Evolutionary conservation across 2,797 vertebrate genomes (phyloP).

Genomic region (Myotis daubentonii): DNA sequence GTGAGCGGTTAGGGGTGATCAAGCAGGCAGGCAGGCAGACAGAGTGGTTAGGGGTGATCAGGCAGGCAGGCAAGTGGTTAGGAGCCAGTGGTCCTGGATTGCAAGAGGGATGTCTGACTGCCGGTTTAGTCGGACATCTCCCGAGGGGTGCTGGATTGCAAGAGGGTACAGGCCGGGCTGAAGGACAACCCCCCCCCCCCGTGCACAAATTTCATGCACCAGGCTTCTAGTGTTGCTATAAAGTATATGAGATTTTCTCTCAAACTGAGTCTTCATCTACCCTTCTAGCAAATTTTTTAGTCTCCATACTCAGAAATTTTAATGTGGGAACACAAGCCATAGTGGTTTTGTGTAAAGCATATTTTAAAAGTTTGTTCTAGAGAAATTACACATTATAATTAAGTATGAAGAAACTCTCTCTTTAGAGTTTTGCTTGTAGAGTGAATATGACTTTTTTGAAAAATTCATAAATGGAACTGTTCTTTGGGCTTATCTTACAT

Average conservation of each 20-base stretch:
- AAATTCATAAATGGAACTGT: slow-evolving; percentile 58
- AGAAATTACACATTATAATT: slow-evolving; percentile 51
- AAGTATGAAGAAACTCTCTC: slow-evolving; percentile 1
- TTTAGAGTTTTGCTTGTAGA: slow-evolving; percentile 62
- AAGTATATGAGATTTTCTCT: slow-evolving; percentile 23
- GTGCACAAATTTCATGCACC: too few relatives aligned
- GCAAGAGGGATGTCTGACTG: too few relatives aligned
- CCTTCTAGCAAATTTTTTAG: slow-evolving; percentile 14
- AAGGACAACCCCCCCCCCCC: too few relatives aligned
- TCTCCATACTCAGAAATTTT: slow-evolving; percentile 40
- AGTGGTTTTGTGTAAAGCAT: slow-evolving; percentile 18
- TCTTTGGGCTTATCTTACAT: slow-evolving; percentile 60
- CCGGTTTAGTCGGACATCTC: too few relatives aligned
- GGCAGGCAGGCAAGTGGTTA: too few relatives aligned
- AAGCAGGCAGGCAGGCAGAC: too few relatives aligned
- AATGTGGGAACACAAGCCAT: slow-evolving; percentile 1
- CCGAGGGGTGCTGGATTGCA: too few relatives aligned
- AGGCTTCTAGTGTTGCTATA: not conserved
- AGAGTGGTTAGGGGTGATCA: too few relatives aligned
- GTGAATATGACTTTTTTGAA: slow-evolving; percentile 3
- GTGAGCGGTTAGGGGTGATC: too few relatives aligned
- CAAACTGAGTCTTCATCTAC: not conserved
- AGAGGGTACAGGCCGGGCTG: too few relatives aligned
- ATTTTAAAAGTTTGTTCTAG: slow-evolving; percentile 49
- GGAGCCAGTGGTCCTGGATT: too few relatives aligned